Evolutionary conservation across 1,140 invertebrate genomes (phyloP).

Genomic region (Trachymyrmex cornetzi): DNA sequence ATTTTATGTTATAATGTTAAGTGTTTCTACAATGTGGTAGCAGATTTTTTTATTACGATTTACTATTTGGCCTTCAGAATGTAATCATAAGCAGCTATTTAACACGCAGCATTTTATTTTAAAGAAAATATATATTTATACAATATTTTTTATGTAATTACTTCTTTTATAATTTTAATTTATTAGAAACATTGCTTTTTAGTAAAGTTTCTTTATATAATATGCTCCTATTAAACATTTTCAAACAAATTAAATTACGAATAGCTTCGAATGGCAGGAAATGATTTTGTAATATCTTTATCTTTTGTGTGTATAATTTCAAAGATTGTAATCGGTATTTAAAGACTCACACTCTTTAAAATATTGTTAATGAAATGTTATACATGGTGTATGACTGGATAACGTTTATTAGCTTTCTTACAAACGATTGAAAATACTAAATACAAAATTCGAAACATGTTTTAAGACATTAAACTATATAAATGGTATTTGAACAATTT

Average conservation of each 20-base stretch:
- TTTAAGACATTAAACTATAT: conserved; percentile 31
- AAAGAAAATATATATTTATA: conserved; percentile 35
- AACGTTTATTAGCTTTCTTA: conserved; percentile 56
- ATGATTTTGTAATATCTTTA: background rate
- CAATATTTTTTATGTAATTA: conserved; percentile 38
- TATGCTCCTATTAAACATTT: background rate
- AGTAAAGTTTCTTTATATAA: conserved; percentile 6
- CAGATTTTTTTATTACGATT: background rate
- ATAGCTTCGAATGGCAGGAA: background rate
- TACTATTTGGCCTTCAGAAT: conserved; percentile 56
- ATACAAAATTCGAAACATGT: conserved; percentile 40
- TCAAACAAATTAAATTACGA: conserved; percentile 14
- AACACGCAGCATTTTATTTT: background rate
- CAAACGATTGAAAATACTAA: conserved; percentile 40
- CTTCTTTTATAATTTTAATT: conserved; percentile 23
- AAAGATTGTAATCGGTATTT: conserved; percentile 45
- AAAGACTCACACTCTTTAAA: conserved; percentile 42
- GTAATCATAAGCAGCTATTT: conserved; percentile 30
- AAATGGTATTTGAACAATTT: conserved; percentile 43
- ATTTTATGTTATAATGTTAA: conserved; percentile 7
- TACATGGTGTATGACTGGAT: conserved; percentile 56
- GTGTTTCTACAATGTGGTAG: background rate
- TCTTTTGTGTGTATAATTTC: conserved; percentile 39
- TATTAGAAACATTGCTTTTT: background rate
- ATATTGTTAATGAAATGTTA: conserved; percentile 39